Conservation (phyloP, 2,888 invertebrate species). For the Microchrysa polita region DNA sequence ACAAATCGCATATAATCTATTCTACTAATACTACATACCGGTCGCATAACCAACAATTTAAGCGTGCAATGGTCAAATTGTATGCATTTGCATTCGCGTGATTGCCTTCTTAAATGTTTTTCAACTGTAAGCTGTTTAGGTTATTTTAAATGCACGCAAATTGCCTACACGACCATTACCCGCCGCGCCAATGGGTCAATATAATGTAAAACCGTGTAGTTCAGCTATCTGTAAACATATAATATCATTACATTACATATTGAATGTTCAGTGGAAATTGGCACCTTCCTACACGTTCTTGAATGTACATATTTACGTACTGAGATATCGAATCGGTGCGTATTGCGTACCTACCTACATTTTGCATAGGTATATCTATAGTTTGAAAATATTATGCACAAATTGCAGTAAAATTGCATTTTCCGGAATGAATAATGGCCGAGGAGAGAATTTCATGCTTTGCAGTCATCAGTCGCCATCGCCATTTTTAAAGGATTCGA, state of each 20-base stretch:
- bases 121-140: slow-evolving; percentile 37
- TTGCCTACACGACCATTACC: slow-evolving; percentile 33
- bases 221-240: slow-evolving; percentile 9
- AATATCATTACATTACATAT: slow-evolving; percentile 22
- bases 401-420: background rate
- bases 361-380: too few species aligned
- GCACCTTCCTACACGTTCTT: background rate
- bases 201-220: slow-evolving; percentile 6
- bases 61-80: slow-evolving; percentile 6
- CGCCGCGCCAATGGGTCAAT: slow-evolving; percentile 10
- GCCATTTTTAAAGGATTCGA: slow-evolving; percentile 22
- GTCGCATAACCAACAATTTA: background rate
- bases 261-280: background rate
- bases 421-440: background rate
- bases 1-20: too few species aligned
- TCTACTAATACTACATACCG: background rate
- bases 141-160: slow-evolving; percentile 41
- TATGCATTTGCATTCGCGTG: slow-evolving; percentile 40
- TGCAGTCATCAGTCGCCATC: slow-evolving; percentile 28
- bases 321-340: background rate
- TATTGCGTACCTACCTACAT: background rate
- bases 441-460: background rate
- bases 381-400: background rate
- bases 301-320: background rate
- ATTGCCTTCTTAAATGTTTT: slow-evolving; percentile 43